Base-by-base conservation (phyloP, 2,797 vertebrate species). In the Microchirus variegatus region DNA sequence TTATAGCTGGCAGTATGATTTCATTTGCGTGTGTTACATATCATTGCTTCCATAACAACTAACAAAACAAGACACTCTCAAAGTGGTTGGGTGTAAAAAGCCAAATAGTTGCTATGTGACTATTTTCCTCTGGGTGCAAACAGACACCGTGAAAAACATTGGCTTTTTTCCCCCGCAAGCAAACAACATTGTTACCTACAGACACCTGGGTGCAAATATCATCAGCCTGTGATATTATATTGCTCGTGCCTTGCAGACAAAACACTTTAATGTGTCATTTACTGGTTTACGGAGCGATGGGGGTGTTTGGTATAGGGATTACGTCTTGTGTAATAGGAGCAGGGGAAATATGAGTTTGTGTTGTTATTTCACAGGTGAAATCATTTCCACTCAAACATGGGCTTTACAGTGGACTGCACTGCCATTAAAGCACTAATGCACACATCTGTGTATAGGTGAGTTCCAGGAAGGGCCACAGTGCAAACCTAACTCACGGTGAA, bases 171-270 rank as follows among this genome's bases (percentile, higher is more conserved):
- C 12, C 40, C 12, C 6, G 12, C 1, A 14, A 13, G 3, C 15
- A 35, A 51, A 37, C 6, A 51, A 6, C 35, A 7, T 17, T 37
- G 15, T 37, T 37, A n/a, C 4, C 31, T 5, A 51, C 49, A 51
- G 9, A 17, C 31, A 36, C 47, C 22, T 49, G 14, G 10, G 15
- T 16, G 26, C 26, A 50, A 35, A 50, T 36, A 50, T 49, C 13
- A 49, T 10, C 38, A 67, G 40, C 2, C 40, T 40, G 46, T 57
- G 41, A 73, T 54, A 72, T 62, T 53, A 78, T 66, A 56, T 69
- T 70, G 66, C 62, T 66, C 64, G 5, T 31, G 31, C 40, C 19
- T 37, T 57, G 76, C 38, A 63, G 64, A 78, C 64, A 70, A 71
- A 67, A 55, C 62, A 53, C 67, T 63, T 46, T 56, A 48, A 68